phyloP scores from a whole-genome alignment of 2,113 vertebrate genomes.

The Herpetotheres cachinnans region DNA sequence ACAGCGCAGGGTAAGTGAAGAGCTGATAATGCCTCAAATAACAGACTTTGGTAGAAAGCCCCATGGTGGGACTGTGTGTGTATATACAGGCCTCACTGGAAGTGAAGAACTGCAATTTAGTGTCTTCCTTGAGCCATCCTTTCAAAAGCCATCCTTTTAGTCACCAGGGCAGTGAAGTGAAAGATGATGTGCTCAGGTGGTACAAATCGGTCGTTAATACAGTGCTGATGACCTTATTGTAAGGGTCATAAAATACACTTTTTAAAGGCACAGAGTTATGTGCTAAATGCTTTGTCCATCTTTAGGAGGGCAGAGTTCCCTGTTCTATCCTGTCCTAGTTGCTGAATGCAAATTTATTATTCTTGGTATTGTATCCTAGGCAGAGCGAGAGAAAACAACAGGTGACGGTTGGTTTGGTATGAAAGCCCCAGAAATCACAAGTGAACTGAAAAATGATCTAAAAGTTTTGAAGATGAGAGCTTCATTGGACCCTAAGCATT shows the following conservation, averaged over 20 bases:
- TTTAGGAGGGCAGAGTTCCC: neutral
- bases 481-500: constrained; percentile 89
- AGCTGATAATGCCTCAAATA: neutral
- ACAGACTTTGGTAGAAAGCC: neutral
- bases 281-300: neutral
- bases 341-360: neutral
- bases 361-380: constrained; percentile 72
- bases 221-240: neutral
- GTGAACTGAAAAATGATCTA: constrained; percentile 89
- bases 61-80: neutral
- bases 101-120: neutral
- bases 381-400: constrained; percentile 84
- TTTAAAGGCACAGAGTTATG: neutral
- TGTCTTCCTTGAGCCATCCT: neutral
- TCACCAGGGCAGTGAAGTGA: neutral
- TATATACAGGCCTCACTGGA: neutral
- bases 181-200: neutral
- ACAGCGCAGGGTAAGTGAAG: constrained; percentile 81
- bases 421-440: constrained; percentile 92
- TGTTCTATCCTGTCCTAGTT: neutral
- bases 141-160: neutral
- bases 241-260: neutral
- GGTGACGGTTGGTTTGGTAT: constrained; percentile 95
- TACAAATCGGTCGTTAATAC: neutral
- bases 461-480: constrained; percentile 90